Percentiles rank a stretch among this genome's conserved stretches.
phyloP scores from a whole-genome alignment of 2,888 invertebrate species.

The Erynnis tages region DNA sequence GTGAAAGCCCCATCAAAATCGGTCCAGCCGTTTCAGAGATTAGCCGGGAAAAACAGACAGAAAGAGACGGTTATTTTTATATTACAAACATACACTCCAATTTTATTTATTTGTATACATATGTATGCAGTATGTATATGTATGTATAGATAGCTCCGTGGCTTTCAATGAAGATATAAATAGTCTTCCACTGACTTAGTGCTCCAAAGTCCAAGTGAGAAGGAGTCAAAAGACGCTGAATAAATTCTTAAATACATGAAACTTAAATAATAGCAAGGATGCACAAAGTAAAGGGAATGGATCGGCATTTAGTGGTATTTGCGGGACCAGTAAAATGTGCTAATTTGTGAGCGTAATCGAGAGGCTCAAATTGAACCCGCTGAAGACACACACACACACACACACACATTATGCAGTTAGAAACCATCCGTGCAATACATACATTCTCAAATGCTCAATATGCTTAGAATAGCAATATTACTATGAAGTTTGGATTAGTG shows the following conservation, averaged over 20 bases:
- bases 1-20: too few species aligned
- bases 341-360: slow-evolving; percentile 47
- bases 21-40: too few species aligned
- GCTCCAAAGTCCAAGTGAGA: not conserved
- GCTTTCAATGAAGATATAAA: slow-evolving; percentile 4
- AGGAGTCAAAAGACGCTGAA: not conserved
- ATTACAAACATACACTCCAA: too few species aligned
- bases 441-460: not conserved
- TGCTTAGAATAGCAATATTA: not conserved
- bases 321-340: slow-evolving; percentile 34
- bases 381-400: too few species aligned
- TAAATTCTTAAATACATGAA: not conserved
- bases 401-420: slow-evolving; percentile 21
- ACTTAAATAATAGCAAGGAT: not conserved
- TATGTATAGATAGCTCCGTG: too few species aligned
- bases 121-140: too few species aligned
- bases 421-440: not conserved
- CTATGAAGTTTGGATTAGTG: too few species aligned
- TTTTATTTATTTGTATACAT: too few species aligned
- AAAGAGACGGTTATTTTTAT: too few species aligned
- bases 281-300: slow-evolving; percentile 9
- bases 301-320: slow-evolving; percentile 28
- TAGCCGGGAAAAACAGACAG: too few species aligned
- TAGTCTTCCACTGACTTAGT: not conserved
- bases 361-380: slow-evolving; percentile 47